Base-by-base conservation (phyloP, 2,113 vertebrate genomes). In the Bos javanicus region DNA sequence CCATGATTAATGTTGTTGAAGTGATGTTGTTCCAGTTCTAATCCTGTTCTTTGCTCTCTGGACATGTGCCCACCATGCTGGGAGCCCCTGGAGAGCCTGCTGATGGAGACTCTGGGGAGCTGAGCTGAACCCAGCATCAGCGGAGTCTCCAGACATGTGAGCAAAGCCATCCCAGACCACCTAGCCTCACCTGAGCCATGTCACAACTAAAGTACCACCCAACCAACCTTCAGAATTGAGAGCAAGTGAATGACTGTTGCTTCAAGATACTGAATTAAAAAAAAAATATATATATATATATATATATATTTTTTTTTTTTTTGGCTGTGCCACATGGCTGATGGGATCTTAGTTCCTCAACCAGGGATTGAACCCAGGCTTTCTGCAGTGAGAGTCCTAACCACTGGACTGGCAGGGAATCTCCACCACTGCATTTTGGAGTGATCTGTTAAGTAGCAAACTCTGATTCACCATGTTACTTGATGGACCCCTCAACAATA, bases 271-370 rank as follows among this genome's bases (percentile, higher is more conserved):
- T 14, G 8, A 10, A 17, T 52, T 59, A 1, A 33, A 30, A 33
- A 15, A 62, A 30, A 62, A 1, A 6, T 11, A 74, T 12, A 39
- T 39, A 36, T 71, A 23, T 39, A 12, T 71, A 5, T 36, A 74
- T 36, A 71, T 19, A 12, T 11, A 21, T 36, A 2, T 71, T 4
- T 39, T 39, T 39, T 39, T 39, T 39, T 39, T 39, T 39, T 11
- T 67, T 21, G 36, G 12, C 71, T 43, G 36, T 43, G 23, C 23
- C 0, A 0, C 36, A 14, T 26, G 71, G 2, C 36, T 76, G 71
- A 13, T 76, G 71, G 39, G 39, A 26, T 43, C 39, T 76, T 43
- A 76, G 11, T 43, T 43, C 23, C 71, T 12, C 39, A 76, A 76
- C 39, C 71, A 76, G 39, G 23, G 39, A 43, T 15, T 43, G 39